phyloP scores from a whole-genome alignment of 1,140 invertebrate species.

The Drosophila jambulina region DNA sequence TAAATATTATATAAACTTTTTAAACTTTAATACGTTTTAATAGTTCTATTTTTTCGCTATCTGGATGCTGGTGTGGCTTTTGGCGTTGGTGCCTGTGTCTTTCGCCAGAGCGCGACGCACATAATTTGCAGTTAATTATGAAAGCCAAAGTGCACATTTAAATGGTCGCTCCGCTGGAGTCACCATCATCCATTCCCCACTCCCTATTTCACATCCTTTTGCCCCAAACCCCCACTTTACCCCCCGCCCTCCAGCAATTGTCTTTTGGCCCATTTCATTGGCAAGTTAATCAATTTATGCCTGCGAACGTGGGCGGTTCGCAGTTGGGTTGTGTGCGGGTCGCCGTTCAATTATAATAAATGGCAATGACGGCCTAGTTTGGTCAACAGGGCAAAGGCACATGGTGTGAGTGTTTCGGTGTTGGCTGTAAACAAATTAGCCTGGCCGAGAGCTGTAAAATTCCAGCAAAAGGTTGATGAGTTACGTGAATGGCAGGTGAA shows the following conservation, averaged over 20 bases:
- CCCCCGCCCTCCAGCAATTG: background rate
- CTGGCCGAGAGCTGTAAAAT: constrained; percentile 23
- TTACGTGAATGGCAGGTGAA: constrained; percentile 10
- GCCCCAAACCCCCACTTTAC: background rate
- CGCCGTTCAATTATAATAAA: constrained; percentile 68
- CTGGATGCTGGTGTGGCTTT: background rate
- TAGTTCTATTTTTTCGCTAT: background rate
- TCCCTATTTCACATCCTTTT: constrained; percentile 1
- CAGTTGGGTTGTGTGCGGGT: constrained; percentile 24
- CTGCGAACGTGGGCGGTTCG: constrained; percentile 27
- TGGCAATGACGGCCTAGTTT: constrained; percentile 55
- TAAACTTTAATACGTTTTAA: background rate
- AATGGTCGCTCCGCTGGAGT: constrained; percentile 40
- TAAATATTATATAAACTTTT: background rate
- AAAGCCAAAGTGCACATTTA: constrained; percentile 59
- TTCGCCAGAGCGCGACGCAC: constrained; percentile 24
- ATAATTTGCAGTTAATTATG: constrained; percentile 64
- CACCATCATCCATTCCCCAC: background rate
- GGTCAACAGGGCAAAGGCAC: constrained; percentile 10
- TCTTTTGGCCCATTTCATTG: constrained; percentile 23
- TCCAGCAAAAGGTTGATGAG: constrained; percentile 22
- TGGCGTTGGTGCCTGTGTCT: background rate
- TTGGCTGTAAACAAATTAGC: constrained; percentile 56
- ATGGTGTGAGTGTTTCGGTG: constrained; percentile 13
- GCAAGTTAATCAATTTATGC: constrained; percentile 72